Evolutionary conservation across 2,113 vertebrate genomes (phyloP), one percentile per base, ranked within the genome.

Genomic region (Embiotoca jacksoni): DNA sequence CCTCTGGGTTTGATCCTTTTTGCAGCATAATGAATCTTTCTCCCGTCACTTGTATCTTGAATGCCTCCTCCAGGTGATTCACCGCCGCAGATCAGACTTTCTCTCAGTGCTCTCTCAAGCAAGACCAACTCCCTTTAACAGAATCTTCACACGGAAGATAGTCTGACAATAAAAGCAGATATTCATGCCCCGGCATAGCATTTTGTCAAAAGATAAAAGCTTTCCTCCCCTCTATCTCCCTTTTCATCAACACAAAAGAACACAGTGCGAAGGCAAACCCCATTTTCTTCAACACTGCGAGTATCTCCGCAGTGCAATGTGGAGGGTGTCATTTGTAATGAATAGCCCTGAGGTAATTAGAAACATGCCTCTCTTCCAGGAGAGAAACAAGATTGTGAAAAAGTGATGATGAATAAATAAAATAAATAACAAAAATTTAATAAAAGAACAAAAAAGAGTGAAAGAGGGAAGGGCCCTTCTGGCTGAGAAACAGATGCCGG

Each of bases 281-380:
- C 72, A 85, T 92, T 91, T 92, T 90, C 77, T 86, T 53, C 64
- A 67, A 64, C 81, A 46, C 83, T 72, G 63, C 30, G 31, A 72
- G 75, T 86, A 81, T 87, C 83, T 85, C 74, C 1, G 56, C 78
- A 39, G 79, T 69, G 83, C 85, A 88, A 86, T 88, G 86, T 84
- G 78, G 72, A 89, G 36, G 76, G 84, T 91, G 85, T 89, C 81
- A 81, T 85, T 81, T 88, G 87, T 91, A 94, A 94, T 91, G 88
- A 93, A 94, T 90, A 83, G 92, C 91, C 90, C 88, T 85, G 91
- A 89, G 82, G 83, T 93, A 94, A 95, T 95, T 93, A 93, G 83
- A 92, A 91, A 93, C 85, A 86, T 49, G 77, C 85, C 71, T 80
- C 88, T 92, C 86, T 87, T 92, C 84, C 81, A 79, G 79, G 82